Evolutionary conservation across 2,113 vertebrate genomes (phyloP), one percentile per base, ranked within the genome.

Genomic region (Platycercus adscitus): DNA sequence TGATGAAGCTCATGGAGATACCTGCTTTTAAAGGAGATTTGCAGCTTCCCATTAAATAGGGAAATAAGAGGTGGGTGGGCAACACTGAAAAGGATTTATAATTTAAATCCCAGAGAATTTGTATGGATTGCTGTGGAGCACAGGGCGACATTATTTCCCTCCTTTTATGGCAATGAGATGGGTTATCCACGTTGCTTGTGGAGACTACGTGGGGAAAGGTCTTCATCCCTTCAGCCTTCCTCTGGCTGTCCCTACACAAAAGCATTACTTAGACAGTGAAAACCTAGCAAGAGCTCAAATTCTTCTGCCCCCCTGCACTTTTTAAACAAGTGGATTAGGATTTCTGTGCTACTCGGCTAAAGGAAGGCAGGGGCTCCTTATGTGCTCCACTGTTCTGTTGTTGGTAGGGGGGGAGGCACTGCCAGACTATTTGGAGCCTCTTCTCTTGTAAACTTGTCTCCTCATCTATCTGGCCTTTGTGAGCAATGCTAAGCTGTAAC

Each of bases 351-450:
- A 4, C 56, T 81, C 44, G 31, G 24, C 12, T 43, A 44, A 53
- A 49, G 64, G 65, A 55, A 92, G 82, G 64, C 58, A 33, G 43
- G 56, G 35, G 49, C 53, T 78, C 37, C 86, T 68, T 29, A 63
- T 78, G 58, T 52, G 33, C 43, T 46, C 17, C 3, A 3, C 43
- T 46, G 64, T 50, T 37, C 26, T 73, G 49, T 60, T 64, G 37
- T 61, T 86, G 66, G 25, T 12, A 61, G 56, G 46, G 56, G 56
- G 46, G 76, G 11, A 77, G 70, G 37, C 29, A 17, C 70, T 41
- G 81, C 70, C 81, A 92, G 86, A 92, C 81, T 89, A 33, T 63
- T 60, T 63, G 86, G 81, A 89, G 76, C 86, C 89, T 89, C 33
- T 63, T 68, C 53, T 89, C 37, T 65, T 81, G 63, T 68, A 78